These are phyloP conservation scores for Brachyistius frenatus DNA, from an alignment of 2,113 vertebrate species.

Conservation along the genomic window DNA sequence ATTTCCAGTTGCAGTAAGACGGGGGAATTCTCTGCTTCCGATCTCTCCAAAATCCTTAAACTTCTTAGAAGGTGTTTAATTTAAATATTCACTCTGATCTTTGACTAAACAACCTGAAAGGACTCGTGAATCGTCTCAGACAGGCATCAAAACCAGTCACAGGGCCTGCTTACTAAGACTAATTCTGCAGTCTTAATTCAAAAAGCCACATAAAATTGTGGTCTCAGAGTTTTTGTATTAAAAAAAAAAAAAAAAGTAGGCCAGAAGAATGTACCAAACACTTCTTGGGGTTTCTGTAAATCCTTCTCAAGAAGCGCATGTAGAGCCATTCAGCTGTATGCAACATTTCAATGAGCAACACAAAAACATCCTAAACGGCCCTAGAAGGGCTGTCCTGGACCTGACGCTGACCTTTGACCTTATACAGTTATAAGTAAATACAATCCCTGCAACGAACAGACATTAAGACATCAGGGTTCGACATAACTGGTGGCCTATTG, in stretches of 20 bases:
- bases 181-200: not conserved
- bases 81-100: not conserved
- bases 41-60: not conserved
- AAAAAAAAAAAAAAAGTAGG: not conserved
- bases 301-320: not conserved
- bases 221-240: not conserved
- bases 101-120: not conserved
- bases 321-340: no score
- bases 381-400: not conserved
- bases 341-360: not conserved
- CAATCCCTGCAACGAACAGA: not conserved
- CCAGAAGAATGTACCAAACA: not conserved
- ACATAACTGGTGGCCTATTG: no score
- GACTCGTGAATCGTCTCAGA: not conserved
- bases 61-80: conserved; percentile 11
- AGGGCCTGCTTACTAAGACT: not conserved
- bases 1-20: conserved; percentile 26
- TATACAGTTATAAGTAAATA: not conserved
- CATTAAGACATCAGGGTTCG: not conserved
- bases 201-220: not conserved
- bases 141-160: not conserved
- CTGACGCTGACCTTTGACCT: conserved; percentile 3
- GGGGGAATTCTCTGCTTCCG: conserved; percentile 46
- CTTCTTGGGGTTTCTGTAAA: not conserved
- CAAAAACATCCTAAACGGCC: not conserved